Percentiles rank a stretch among this genome's conserved stretches.
Conservation (phyloP, 2,797 vertebrate genomes). For the Potorous gilbertii region DNA sequence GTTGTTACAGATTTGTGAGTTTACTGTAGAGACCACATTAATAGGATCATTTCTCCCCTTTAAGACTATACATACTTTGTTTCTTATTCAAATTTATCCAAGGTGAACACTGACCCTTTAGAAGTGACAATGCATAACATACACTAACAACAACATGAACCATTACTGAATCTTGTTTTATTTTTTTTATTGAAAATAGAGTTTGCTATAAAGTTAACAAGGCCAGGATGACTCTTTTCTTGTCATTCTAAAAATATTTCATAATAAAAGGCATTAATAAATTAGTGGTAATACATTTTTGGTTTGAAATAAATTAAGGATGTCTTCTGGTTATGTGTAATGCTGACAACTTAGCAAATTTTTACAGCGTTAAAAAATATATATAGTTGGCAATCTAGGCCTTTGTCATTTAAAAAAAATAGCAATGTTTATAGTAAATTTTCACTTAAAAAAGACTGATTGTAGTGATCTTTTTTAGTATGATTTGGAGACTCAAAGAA, state of each 20-base stretch:
- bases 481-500: not conserved
- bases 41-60: constrained; percentile 86
- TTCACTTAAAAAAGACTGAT: not conserved
- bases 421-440: constrained; percentile 88
- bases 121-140: constrained; percentile 83
- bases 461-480: no score
- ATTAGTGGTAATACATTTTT: constrained; percentile 89
- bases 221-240: constrained; percentile 80
- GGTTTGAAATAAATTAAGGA: constrained; percentile 86
- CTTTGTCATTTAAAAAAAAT: constrained; percentile 87
- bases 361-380: constrained; percentile 86
- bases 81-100: constrained; percentile 84
- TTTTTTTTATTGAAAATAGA: constrained; percentile 83
- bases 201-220: constrained; percentile 85
- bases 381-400: constrained; percentile 83
- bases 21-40: constrained; percentile 88
- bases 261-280: constrained; percentile 86
- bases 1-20: constrained; percentile 90
- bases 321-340: constrained; percentile 91
- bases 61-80: constrained; percentile 89
- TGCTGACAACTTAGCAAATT: constrained; percentile 85
- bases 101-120: constrained; percentile 85
- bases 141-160: constrained; percentile 87
- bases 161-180: constrained; percentile 73
- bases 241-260: constrained; percentile 79